A percentile compares a stretch with the other conserved stretches of the same genome.
These are phyloP conservation scores for Harpegnathos saltator DNA, from an alignment of 1,140 invertebrate species.

Conservation along the genomic window DNA sequence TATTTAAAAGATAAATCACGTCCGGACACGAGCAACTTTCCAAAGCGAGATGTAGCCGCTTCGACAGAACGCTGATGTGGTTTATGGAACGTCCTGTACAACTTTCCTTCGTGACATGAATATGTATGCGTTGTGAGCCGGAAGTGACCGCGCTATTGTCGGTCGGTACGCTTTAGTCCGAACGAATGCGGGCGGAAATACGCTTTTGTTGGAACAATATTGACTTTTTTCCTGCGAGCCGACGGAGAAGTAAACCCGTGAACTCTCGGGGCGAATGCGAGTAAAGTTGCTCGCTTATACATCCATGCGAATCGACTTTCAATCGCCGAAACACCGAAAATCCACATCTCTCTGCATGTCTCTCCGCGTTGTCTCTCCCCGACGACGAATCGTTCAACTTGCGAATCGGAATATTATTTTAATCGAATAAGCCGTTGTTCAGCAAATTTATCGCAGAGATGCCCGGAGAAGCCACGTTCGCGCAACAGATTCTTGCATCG, in stretches of 20 bases:
- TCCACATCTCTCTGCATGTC: background rate
- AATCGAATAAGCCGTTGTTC: no score
- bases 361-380: background rate
- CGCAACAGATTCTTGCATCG: no score
- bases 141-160: slow-evolving; percentile 34
- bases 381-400: no score
- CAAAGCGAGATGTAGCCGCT: background rate
- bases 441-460: no score
- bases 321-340: background rate
- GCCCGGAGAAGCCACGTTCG: no score
- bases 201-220: slow-evolving; percentile 45
- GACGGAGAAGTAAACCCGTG: slow-evolving; percentile 26
- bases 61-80: background rate
- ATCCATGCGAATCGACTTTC: background rate
- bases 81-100: slow-evolving; percentile 1
- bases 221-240: slow-evolving; percentile 37
- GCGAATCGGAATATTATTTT: no score
- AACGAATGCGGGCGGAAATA: slow-evolving; percentile 22
- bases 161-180: slow-evolving; percentile 1
- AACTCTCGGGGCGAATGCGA: background rate
- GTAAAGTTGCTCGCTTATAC: slow-evolving; percentile 12
- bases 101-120: slow-evolving; percentile 19
- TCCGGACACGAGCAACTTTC: background rate
- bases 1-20: background rate
- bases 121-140: slow-evolving; percentile 35